phyloP scores from a whole-genome alignment of 2,797 vertebrate species.

The Clarias pachynema region DNA sequence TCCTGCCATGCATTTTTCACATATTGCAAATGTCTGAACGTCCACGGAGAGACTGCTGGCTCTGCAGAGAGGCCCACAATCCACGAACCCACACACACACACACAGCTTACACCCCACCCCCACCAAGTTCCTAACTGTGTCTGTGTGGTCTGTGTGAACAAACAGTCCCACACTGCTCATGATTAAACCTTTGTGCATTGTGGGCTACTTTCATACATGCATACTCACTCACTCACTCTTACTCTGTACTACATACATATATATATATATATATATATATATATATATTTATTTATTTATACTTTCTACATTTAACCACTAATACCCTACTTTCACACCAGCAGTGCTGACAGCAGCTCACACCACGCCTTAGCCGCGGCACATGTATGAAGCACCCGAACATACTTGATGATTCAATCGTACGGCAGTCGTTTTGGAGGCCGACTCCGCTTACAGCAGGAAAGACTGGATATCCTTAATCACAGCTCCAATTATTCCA shows the following conservation, averaged over 20 bases:
- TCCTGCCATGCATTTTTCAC: conserved; percentile 68
- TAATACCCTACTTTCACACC: conserved; percentile 12
- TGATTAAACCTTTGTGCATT: conserved; percentile 36
- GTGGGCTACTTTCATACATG: background rate
- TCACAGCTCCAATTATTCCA: background rate
- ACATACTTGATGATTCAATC: background rate
- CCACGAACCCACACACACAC: conserved; percentile 37
- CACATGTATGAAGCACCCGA: conserved; percentile 18
- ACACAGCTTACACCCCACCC: conserved; percentile 6
- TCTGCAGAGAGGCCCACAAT: conserved; percentile 48
- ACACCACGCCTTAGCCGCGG: conserved; percentile 14
- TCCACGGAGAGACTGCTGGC: conserved; percentile 60
- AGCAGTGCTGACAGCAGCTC: conserved; percentile 14
- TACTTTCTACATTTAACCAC: background rate
- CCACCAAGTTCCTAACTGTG: conserved; percentile 44
- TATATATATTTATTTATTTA: too few species aligned
- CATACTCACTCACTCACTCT: background rate
- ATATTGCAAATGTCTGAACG: conserved; percentile 69
- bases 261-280: too few species aligned
- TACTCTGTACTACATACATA: background rate
- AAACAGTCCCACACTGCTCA: conserved; percentile 54
- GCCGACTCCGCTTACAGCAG: conserved; percentile 24
- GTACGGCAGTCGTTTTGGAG: conserved; percentile 38
- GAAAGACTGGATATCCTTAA: conserved; percentile 31
- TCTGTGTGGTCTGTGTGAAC: conserved; percentile 67